Evolutionary conservation across 2,888 invertebrate genomes (phyloP).

Genomic region (Ennomos fuscantarius): DNA sequence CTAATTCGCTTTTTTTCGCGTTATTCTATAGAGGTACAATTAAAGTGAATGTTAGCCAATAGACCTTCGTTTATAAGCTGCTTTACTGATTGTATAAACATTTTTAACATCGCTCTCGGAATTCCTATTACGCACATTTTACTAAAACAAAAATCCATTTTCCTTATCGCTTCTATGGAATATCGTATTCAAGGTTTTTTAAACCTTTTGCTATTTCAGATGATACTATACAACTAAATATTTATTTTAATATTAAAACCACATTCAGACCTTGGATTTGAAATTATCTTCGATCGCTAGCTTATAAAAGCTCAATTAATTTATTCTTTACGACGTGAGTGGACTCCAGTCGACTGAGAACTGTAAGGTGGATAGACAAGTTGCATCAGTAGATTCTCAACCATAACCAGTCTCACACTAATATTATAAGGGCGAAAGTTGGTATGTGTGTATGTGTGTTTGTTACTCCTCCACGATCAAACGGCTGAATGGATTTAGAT

Average conservation of each 20-base stretch:
- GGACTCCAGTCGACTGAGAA: no score
- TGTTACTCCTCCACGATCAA: no score
- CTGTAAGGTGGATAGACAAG: no score
- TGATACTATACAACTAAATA: background rate
- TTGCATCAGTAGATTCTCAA: no score
- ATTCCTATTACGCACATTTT: conserved; percentile 1
- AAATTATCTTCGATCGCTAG: background rate
- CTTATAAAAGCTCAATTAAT: background rate
- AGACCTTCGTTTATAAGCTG: background rate
- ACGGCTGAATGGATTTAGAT: no score
- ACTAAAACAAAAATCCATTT: conserved; percentile 2
- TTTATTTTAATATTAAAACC: no score
- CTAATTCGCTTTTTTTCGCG: background rate
- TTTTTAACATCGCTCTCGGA: conserved; percentile 4
- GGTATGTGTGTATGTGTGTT: no score
- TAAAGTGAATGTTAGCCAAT: conserved; percentile 1
- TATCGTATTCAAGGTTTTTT: background rate
- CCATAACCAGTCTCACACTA: no score
- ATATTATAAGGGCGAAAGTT: no score
- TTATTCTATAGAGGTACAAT: background rate
- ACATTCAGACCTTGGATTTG: background rate
- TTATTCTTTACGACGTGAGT: no score
- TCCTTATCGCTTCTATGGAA: background rate
- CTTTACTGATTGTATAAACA: background rate
- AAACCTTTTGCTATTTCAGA: background rate